Base-by-base conservation (phyloP, 2,113 vertebrate species). In the Nyctereutes procyonoides region DNA sequence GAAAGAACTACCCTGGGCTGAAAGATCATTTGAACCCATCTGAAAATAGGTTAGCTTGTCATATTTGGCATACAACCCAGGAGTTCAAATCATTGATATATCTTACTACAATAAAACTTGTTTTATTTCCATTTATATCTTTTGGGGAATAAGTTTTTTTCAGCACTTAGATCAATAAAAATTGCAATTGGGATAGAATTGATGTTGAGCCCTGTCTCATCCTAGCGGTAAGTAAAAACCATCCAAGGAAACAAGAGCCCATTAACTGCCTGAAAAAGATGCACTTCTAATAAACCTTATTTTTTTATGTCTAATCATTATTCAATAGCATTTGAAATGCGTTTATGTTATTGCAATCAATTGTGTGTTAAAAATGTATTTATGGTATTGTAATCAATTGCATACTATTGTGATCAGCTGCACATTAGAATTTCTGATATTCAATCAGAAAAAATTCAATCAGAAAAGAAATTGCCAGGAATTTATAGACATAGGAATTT, bases 271-370 rank as follows among this genome's bases (percentile, higher is more conserved):
- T 6, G 16, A 84, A 89, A 82, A 82, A 94, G 32, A 93, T 20
- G 79, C 9, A 43, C 87, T 95, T 92, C 92, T 96, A 95, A 88
- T 86, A 94, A 94, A 93, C 35, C 43, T 83, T 30, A 56, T 71
- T 13, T 86, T 81, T 81, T 93, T 80, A 83, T 69, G 38, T 80
- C 43, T 96, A 86, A 93, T 95, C 82, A 26, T 93, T 93, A 90
- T 82, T 95, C 60, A 91, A 82, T 67, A 95, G 24, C n/a, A 88
- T 63, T 73, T 88, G 10, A 88, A 95, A 96, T 90, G 53, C 83
- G 16, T 38, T 94, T 60, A 90, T 58, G 22, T 26, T 95, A 90
- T 96, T 91, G 86, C 94, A 86, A 87, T 96, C 92, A 97, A 63
- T 94, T 94, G 48, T 62, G 43, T 56, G 15, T 86, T 84, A 96